Conservation (phyloP, 2,797 vertebrate species). For the Calcarius lapponicus region DNA sequence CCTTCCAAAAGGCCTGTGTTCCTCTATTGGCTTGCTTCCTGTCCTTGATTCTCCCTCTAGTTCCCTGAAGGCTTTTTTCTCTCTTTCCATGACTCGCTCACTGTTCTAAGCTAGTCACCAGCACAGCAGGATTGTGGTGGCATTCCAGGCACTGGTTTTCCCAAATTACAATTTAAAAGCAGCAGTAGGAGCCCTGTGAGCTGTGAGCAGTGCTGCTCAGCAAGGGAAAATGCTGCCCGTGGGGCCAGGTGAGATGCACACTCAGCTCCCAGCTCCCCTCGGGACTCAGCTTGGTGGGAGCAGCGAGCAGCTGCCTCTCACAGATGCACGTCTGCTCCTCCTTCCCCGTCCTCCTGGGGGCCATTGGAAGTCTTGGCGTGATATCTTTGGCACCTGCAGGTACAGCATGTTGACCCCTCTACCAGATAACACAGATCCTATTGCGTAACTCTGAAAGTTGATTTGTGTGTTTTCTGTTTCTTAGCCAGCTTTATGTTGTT, state of each 20-base stretch:
- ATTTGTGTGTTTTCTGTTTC: neutral
- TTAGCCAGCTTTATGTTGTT: neutral
- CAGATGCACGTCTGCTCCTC: neutral
- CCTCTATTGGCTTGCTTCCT: neutral
- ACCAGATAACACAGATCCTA: neutral
- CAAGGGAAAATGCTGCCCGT: rapidly evolving
- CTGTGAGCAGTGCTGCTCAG: neutral
- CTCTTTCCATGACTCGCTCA: rapidly evolving
- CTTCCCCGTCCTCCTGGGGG: neutral
- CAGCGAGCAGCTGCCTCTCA: neutral
- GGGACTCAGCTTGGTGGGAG: neutral
- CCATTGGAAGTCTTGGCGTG: neutral
- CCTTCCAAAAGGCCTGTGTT: neutral
- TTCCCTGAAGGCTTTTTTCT: neutral
- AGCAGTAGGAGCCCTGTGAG: neutral
- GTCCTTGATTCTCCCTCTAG: neutral
- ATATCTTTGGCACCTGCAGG: constrained; percentile 20
- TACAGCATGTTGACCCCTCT: neutral
- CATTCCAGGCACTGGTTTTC: neutral
- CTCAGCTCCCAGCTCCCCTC: neutral
- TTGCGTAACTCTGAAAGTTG: neutral
- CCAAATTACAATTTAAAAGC: neutral
- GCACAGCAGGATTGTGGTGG: rapidly evolving
- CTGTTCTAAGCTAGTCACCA: neutral
- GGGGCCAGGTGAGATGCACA: rapidly evolving